Evolutionary conservation across 2,113 vertebrate species (phyloP).

Genomic region (Misgurnus mizolepis): DNA sequence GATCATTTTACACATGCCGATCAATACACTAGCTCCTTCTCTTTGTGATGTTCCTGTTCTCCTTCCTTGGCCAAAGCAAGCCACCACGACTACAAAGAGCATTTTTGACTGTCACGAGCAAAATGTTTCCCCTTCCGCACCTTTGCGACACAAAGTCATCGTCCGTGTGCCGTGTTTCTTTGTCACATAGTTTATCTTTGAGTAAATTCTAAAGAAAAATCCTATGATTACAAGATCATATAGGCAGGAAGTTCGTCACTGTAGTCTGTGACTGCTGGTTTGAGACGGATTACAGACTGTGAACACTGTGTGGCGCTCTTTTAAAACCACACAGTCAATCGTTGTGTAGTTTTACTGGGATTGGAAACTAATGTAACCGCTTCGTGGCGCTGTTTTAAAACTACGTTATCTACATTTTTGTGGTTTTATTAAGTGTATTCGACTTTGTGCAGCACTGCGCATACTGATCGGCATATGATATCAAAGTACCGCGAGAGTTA

Average conservation of each 20-base stretch:
- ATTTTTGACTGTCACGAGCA: constrained; percentile 13
- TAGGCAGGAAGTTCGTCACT: constrained; percentile 79
- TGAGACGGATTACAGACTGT: constrained; percentile 8
- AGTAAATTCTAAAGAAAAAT: constrained; percentile 12
- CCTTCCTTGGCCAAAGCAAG: constrained; percentile 19
- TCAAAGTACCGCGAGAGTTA: too few relatives aligned
- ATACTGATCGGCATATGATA: too few relatives aligned
- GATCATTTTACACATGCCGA: constrained; percentile 55
- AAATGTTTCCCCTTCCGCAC: not conserved
- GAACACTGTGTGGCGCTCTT: constrained; percentile 21
- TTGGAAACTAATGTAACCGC: too few relatives aligned
- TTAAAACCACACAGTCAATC: not conserved
- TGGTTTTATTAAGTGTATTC: too few relatives aligned
- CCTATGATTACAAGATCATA: constrained; percentile 55
- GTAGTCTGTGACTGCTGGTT: constrained; percentile 2
- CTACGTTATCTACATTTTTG: too few relatives aligned
- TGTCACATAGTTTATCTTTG: constrained; percentile 2
- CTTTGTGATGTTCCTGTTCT: constrained; percentile 27
- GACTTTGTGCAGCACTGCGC: too few relatives aligned
- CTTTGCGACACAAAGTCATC: not conserved
- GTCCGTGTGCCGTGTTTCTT: constrained; percentile 26
- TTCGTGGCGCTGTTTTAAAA: too few relatives aligned
- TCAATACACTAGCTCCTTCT: constrained; percentile 32
- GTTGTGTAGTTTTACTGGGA: not conserved
- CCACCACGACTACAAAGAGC: constrained; percentile 11